These are phyloP conservation scores for Polymixis flavicincta DNA, from an alignment of 2,888 invertebrate genomes.

Conservation along the genomic window DNA sequence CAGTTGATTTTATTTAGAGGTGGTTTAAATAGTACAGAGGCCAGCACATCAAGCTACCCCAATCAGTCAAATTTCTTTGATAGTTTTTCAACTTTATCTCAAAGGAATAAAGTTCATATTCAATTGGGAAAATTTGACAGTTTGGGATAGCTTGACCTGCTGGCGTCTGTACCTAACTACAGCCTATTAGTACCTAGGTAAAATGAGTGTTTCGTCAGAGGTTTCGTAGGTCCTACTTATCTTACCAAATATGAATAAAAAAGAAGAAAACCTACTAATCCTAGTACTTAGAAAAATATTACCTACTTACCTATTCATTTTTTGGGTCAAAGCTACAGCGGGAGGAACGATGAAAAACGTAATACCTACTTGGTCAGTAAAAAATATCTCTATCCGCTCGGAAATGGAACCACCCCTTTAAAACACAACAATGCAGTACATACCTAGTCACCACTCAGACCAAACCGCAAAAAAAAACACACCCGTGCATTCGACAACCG, in stretches of 20 bases:
- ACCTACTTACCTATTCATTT: background rate
- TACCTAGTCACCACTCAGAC: constrained; percentile 61
- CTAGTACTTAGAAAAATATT: background rate
- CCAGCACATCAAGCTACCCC: too few species aligned
- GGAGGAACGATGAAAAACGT: constrained; percentile 1
- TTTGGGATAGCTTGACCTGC: too few species aligned
- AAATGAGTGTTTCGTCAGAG: background rate
- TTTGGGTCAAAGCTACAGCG: background rate
- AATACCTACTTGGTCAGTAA: background rate
- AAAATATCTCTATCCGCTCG: constrained; percentile 30
- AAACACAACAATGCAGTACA: constrained; percentile 68
- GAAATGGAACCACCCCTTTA: constrained; percentile 63
- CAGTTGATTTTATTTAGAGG: background rate
- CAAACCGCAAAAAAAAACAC: constrained; percentile 69
- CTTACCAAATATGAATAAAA: background rate
- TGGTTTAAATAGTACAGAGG: too few species aligned
- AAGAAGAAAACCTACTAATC: background rate
- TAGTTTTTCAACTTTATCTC: too few species aligned
- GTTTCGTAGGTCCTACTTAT: background rate
- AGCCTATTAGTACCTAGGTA: background rate
- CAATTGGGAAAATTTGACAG: too few species aligned
- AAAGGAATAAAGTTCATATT: too few species aligned
- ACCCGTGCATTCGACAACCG: constrained; percentile 65
- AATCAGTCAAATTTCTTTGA: too few species aligned
- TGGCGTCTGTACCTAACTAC: too few species aligned